These are phyloP conservation scores for Drosophila multiciliata DNA, from an alignment of 2,888 invertebrate species.

Conservation along the genomic window DNA sequence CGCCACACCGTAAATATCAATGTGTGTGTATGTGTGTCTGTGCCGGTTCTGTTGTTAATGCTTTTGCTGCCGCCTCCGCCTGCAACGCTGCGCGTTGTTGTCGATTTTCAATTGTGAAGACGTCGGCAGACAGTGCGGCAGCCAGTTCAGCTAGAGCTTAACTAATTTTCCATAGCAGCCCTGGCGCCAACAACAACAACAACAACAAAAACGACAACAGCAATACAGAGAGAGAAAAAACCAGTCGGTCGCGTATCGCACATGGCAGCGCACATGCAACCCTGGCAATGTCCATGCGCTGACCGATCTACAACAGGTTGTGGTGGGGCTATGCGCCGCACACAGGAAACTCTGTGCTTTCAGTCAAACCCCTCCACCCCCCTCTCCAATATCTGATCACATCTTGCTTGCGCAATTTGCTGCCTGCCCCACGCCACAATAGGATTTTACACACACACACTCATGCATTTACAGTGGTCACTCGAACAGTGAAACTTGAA, in stretches of 20 bases:
- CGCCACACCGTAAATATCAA: slow-evolving; percentile 48
- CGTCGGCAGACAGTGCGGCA: slow-evolving; percentile 68
- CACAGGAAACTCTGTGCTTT: slow-evolving; percentile 48
- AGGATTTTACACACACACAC: slow-evolving; percentile 16
- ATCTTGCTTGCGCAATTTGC: slow-evolving; percentile 52
- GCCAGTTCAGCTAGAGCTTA: slow-evolving; percentile 63
- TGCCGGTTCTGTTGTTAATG: slow-evolving; percentile 35
- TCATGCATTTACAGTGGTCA: slow-evolving; percentile 6
- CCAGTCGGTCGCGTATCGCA: slow-evolving; percentile 51
- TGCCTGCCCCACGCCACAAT: slow-evolving; percentile 46
- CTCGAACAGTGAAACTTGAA: not conserved
- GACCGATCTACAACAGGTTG: slow-evolving; percentile 59
- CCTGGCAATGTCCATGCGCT: slow-evolving; percentile 62
- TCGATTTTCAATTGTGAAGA: slow-evolving; percentile 74
- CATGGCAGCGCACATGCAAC: slow-evolving; percentile 57
- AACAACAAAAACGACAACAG: slow-evolving; percentile 3
- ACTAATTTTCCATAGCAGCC: slow-evolving; percentile 79
- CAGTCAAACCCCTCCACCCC: not conserved
- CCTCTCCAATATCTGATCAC: not conserved
- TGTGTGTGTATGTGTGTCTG: slow-evolving; percentile 2
- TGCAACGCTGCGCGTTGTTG: slow-evolving; percentile 70
- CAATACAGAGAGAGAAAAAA: slow-evolving; percentile 8
- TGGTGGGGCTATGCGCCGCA: slow-evolving; percentile 41
- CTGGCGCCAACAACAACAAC: slow-evolving; percentile 72
- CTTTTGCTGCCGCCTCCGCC: slow-evolving; percentile 60